A percentile compares a stretch with the other conserved stretches of the same genome.
Evolutionary conservation across 2,888 invertebrate genomes (phyloP).

Genomic region (Latheticus oryzae): DNA sequence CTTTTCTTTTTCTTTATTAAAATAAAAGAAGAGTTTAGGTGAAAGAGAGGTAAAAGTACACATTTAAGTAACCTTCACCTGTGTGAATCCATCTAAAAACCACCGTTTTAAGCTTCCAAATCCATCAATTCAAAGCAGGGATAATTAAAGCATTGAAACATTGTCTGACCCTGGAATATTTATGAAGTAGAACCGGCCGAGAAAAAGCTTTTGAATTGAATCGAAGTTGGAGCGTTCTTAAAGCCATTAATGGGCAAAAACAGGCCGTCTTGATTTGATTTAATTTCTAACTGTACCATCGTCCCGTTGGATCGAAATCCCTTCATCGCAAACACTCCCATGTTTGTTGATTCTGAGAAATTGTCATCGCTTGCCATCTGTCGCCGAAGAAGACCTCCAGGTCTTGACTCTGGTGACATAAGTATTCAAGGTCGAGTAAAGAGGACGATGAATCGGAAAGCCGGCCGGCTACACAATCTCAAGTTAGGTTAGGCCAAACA

Average conservation of each 20-base stretch:
- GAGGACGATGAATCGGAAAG: conserved; percentile 54
- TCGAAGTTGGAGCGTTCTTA: conserved; percentile 7
- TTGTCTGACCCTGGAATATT: conserved; percentile 10
- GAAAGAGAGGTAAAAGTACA: background rate
- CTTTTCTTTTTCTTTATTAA: conserved; percentile 3
- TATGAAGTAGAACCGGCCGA: conserved; percentile 8
- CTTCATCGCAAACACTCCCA: no score
- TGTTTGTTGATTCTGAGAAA: no score
- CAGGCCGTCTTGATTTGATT: conserved; percentile 15
- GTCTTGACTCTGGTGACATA: conserved; percentile 52
- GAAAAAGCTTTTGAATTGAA: conserved; percentile 22
- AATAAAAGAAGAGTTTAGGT: background rate
- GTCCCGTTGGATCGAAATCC: conserved; percentile 11
- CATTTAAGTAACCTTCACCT: conserved; percentile 4
- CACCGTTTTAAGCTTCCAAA: background rate
- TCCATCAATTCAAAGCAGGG: no score
- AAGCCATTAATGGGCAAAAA: conserved; percentile 31
- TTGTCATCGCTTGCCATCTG: conserved; percentile 11
- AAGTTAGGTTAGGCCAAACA: conserved; percentile 46
- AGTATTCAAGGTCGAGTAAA: conserved; percentile 60
- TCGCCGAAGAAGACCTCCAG: conserved; percentile 7
- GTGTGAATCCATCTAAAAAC: background rate
- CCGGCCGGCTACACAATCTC: conserved; percentile 54
- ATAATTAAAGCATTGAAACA: conserved; percentile 1
- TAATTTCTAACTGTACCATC: conserved; percentile 25